Conservation (phyloP, 2,113 vertebrate species). For the Osmerus eperlanus region DNA sequence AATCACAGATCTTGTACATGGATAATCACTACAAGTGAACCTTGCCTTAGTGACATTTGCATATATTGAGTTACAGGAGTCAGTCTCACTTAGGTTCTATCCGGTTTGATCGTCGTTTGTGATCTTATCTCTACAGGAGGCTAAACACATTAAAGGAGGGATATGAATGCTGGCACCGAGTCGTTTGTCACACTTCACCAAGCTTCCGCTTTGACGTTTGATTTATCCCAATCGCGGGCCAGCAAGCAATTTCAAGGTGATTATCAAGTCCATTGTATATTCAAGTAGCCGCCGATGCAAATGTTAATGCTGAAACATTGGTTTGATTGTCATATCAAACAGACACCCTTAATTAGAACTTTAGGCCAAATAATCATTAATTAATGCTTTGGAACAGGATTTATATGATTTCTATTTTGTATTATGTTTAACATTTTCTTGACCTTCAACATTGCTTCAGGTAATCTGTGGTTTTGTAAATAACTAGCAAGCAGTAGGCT, state of each 20-base stretch:
- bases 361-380: neutral
- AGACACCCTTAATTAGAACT: neutral
- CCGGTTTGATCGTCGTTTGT: slow-evolving; percentile 29
- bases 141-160: slow-evolving; percentile 36
- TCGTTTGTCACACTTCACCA: slow-evolving; percentile 30
- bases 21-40: slow-evolving; percentile 64
- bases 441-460: too few relatives aligned
- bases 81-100: slow-evolving; percentile 49
- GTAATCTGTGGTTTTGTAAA: too few relatives aligned
- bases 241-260: slow-evolving; percentile 14
- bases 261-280: slow-evolving; percentile 10
- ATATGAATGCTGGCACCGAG: slow-evolving; percentile 20
- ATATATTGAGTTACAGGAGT: slow-evolving; percentile 71
- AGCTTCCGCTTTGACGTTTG: slow-evolving; percentile 21
- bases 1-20: slow-evolving; percentile 67
- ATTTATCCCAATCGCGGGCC: slow-evolving; percentile 20
- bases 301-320: slow-evolving; percentile 3
- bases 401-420: too few relatives aligned
- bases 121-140: slow-evolving; percentile 46
- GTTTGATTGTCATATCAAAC: neutral
- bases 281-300: slow-evolving; percentile 9
- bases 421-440: too few relatives aligned
- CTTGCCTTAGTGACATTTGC: slow-evolving; percentile 59
- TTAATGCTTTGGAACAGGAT: too few relatives aligned
- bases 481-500: too few relatives aligned